phyloP scores from a whole-genome alignment of 2,888 invertebrate species.

The Bugula neritina region DNA sequence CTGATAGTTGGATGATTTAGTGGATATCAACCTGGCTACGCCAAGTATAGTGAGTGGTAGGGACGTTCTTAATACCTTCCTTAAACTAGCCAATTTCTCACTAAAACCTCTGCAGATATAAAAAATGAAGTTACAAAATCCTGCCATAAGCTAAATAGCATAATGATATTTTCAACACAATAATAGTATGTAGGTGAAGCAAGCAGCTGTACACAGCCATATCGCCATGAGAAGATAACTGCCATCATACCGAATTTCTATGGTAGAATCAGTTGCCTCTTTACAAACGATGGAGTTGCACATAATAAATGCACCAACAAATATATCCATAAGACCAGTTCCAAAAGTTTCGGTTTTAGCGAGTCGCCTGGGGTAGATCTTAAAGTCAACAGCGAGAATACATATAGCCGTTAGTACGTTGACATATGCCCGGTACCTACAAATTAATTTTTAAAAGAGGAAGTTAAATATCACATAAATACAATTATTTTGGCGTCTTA shows the following conservation, averaged over 20 bases:
- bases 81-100: slow-evolving; percentile 10
- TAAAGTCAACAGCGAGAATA: slow-evolving; percentile 91
- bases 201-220: too few relatives aligned
- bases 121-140: too few relatives aligned
- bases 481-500: too few relatives aligned
- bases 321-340: slow-evolving; percentile 81
- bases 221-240: too few relatives aligned
- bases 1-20: slow-evolving; percentile 68
- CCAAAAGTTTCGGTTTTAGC: slow-evolving; percentile 83
- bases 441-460: too few relatives aligned
- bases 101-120: background rate
- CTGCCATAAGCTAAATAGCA: too few relatives aligned
- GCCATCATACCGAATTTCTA: slow-evolving; percentile 17
- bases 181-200: too few relatives aligned
- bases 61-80: slow-evolving; percentile 28
- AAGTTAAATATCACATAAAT: too few relatives aligned
- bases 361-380: slow-evolving; percentile 73
- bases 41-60: slow-evolving; percentile 55
- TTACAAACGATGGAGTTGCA: slow-evolving; percentile 24
- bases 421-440: slow-evolving; percentile 38
- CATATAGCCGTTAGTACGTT: slow-evolving; percentile 57
- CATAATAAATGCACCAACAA: slow-evolving; percentile 72
- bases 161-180: too few relatives aligned
- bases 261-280: background rate
- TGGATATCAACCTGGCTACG: slow-evolving; percentile 49